phyloP scores from a whole-genome alignment of 2,888 invertebrate species.

The Lydus trimaculatus region DNA sequence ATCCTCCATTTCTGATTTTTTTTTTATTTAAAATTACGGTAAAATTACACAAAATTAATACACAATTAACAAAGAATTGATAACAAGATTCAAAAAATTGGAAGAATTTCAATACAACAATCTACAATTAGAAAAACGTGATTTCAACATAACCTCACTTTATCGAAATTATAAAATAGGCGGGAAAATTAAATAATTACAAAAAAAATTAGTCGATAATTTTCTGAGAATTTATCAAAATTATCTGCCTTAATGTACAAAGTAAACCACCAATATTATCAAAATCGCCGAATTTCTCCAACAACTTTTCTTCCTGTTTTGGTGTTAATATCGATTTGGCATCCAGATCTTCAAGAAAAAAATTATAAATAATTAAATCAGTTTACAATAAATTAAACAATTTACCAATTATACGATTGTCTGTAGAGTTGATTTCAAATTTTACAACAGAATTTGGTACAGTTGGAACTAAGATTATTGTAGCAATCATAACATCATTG shows the following conservation, averaged over 20 bases:
- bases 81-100: neutral
- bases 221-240: neutral
- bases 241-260: neutral
- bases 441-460: neutral
- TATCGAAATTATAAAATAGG: neutral
- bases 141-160: neutral
- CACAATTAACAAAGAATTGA: neutral
- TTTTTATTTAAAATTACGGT: too few species aligned
- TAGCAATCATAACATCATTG: neutral
- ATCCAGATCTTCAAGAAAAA: neutral
- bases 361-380: neutral
- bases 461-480: neutral
- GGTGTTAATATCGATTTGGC: neutral
- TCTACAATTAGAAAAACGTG: neutral
- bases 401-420: neutral
- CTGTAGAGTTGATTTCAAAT: neutral
- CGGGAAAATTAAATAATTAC: neutral
- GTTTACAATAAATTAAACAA: neutral
- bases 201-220: neutral
- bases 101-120: neutral
- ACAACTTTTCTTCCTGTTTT: neutral
- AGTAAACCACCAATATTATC: neutral
- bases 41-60: neutral
- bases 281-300: neutral
- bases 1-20: constrained; percentile 32